Evolutionary conservation across 1,140 invertebrate species (phyloP).

Genomic region (Drosophila cardini): DNA sequence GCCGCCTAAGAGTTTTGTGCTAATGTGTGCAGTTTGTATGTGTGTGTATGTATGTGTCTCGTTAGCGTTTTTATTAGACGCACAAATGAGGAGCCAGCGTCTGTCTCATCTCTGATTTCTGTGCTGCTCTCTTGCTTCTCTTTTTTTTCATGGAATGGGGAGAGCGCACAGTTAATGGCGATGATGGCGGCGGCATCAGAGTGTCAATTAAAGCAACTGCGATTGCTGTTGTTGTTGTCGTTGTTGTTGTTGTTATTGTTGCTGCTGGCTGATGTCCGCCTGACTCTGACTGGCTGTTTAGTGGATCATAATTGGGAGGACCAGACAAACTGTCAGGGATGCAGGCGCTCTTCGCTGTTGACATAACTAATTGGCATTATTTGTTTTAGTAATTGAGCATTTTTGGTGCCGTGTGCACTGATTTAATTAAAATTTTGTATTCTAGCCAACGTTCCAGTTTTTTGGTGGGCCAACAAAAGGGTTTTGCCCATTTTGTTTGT

Average conservation of each 20-base stretch:
- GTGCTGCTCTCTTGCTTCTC: not conserved
- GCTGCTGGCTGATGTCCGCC: constrained; percentile 13
- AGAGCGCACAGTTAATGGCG: constrained; percentile 37
- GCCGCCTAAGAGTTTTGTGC: constrained; percentile 54
- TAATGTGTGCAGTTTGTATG: constrained; percentile 51
- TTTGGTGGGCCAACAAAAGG: constrained; percentile 52
- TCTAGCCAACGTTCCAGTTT: constrained; percentile 6
- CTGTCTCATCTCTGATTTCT: constrained; percentile 39
- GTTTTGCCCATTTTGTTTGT: constrained; percentile 35
- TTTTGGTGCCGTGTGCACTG: constrained; percentile 70
- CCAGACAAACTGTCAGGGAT: constrained; percentile 17
- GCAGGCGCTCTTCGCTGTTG: constrained; percentile 59
- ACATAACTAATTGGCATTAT: constrained; percentile 84
- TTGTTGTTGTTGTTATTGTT: constrained; percentile 18
- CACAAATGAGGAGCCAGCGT: constrained; percentile 63
- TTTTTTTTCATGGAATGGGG: not conserved
- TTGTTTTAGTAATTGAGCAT: constrained; percentile 84
- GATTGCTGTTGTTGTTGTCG: constrained; percentile 22
- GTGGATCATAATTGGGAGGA: constrained; percentile 65
- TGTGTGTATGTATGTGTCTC: constrained; percentile 54
- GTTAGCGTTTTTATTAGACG: constrained; percentile 79
- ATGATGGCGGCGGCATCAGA: constrained; percentile 74
- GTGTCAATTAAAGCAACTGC: constrained; percentile 75
- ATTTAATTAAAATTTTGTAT: constrained; percentile 80
- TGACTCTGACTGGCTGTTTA: constrained; percentile 48